Evolutionary conservation across 2,113 vertebrate species (phyloP).

Genomic region (Ophthalmolycus amberensis): DNA sequence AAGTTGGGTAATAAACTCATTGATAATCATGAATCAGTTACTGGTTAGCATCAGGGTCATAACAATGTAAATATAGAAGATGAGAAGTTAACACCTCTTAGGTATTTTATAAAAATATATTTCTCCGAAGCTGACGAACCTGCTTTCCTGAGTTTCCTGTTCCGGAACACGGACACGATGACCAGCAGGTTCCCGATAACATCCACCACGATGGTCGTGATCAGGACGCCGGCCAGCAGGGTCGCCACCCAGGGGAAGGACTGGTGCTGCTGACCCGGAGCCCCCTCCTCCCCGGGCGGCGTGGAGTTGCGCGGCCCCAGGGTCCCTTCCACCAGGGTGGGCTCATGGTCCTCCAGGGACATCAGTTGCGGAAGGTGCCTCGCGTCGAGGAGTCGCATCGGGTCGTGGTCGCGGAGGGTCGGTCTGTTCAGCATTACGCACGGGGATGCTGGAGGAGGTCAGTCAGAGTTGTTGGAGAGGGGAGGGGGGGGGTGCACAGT

Average conservation of each 20-base stretch:
- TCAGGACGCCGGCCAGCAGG: conserved; percentile 83
- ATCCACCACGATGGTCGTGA: conserved; percentile 86
- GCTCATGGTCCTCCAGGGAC: conserved; percentile 73
- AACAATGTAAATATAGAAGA: background rate
- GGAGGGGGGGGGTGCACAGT: background rate
- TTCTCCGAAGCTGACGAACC: conserved; percentile 31
- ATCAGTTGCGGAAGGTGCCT: conserved; percentile 73
- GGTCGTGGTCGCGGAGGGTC: conserved; percentile 40
- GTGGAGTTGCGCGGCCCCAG: conserved; percentile 72
- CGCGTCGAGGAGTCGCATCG: conserved; percentile 66
- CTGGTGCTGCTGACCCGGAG: conserved; percentile 56
- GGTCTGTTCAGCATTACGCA: conserved; percentile 64
- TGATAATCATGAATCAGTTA: background rate
- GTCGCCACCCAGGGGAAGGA: conserved; percentile 80
- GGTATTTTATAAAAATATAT: no score
- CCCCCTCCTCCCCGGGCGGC: conserved; percentile 58
- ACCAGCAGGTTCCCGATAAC: conserved; percentile 87
- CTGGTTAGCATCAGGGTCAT: no score
- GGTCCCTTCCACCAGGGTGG: conserved; percentile 74
- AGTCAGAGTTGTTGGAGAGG: no score
- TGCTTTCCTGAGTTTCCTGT: conserved; percentile 89
- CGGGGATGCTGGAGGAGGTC: background rate
- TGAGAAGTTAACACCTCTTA: no score
- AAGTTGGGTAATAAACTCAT: background rate
- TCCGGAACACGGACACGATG: conserved; percentile 87